Evolutionary conservation across 2,888 invertebrate species (phyloP), one percentile per base, ranked within the genome.

Genomic region (Cephus sareptanus): DNA sequence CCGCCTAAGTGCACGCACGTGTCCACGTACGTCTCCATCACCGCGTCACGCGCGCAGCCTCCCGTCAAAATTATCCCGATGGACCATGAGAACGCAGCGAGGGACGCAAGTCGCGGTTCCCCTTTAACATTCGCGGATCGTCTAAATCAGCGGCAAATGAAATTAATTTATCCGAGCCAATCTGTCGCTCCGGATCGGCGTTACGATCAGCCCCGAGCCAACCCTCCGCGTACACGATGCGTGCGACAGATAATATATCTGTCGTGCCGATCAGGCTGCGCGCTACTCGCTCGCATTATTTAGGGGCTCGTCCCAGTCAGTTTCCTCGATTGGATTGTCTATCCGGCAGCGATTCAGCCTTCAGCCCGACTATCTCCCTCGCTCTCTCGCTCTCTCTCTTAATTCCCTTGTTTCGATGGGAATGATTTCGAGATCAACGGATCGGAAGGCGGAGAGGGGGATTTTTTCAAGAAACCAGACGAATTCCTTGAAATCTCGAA

Each of bases 271-370:
- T 76, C 68, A 73, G 76, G 83, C 85, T 12, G 70, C 70, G 30
- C 70, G n/a, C 12, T n/a, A 33, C 70, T 70, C 70, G 12, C 70
- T 70, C 83, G 85, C 87, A 88, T 88, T 88, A 88, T 88, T 88
- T 87, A 87, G 79, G 69, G 87, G 88, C 88, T 88, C 85, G 87
- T 88, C 88, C 86, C 86, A 86, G 86, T 87, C 84, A 83, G 86
- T 84, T 86, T 87, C 83, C 70, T 70, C 70, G 30, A 70, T 70
- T 70, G 70, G 70, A 70, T 70, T 70, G 31, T 70, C 30, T 70
- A 70, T 33, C 30, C 70, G 70, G 70, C 31, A 70, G 30, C 70
- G 30, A 70, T 70, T 70, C 15, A 33, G 13, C 31, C 70, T 70
- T n/a, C n/a, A 0, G 34, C 1, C 34, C 34, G 34, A 34, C 34